Base-by-base conservation (phyloP, 2,113 vertebrate genomes). In the Lasiurus borealis region DNA sequence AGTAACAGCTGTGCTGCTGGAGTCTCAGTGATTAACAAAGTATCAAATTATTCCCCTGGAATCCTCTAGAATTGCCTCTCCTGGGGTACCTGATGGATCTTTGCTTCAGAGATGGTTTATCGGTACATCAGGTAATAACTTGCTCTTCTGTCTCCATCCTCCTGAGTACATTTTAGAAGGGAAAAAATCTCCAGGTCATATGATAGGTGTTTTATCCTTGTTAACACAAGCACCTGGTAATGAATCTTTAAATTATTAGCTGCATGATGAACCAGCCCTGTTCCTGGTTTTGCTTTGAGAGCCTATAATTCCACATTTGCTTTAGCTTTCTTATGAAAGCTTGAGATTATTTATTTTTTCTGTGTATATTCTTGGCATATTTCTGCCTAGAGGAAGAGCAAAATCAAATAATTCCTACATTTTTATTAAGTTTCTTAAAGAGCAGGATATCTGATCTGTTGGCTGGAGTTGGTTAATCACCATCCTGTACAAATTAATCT, bases 371-470 rank as follows among this genome's bases (percentile, higher is more conserved):
- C 96, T 89, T 97, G 96, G 91, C 96, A 97, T 97, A 97, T 94
- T 97, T 97, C 97, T 97, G 86, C 95, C 96, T 84, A 89, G 80
- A 96, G 93, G 86, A 97, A 95, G 95, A 96, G 62, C 40, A 97
- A 96, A 94, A 97, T 96, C 97, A 96, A 96, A 87, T 97, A 98
- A 91, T 59, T 89, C 73, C 91, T 96, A 94, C 82, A 68, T 91
- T 96, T 97, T 97, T 97, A 98, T 98, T 97, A 96, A 96, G 94
- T 97, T 96, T 97, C 85, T 96, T 90, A 96, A 96, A 89, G 92
- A 95, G 75, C 88, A 87, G 46, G 72, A 59, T 94, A 97, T 95
- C 88, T 94, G 75, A 77, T 96, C 85, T 97, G 57, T 76, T 96
- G 94, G 76, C 64, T 89, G 25, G 27, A 94, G 93, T 76, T 96